Base-by-base conservation (phyloP, 2,113 vertebrate species). In the Ciconia maguari region DNA sequence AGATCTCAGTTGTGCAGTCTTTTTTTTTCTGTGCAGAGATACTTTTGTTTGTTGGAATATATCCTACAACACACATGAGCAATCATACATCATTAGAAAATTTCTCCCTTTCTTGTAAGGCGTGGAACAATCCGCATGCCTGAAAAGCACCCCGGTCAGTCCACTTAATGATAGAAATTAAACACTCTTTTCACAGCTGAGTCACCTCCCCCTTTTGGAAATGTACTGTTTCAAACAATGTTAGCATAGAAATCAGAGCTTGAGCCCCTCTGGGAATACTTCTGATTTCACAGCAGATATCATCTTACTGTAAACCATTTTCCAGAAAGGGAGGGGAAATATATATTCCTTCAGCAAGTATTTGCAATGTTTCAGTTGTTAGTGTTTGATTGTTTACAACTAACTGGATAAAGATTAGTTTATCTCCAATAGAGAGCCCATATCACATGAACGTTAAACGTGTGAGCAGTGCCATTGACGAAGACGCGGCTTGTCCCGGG, bases 401-500 rank as follows among this genome's bases (percentile, higher is more conserved):
- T 84, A 77, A 65, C 44, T 2, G 6, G 44, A 20, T 74, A 74
- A 74, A 75, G 22, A 61, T 38, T n/a, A 34, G 60, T 69, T 89
- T 64, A 41, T 77, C 68, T 90, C 29, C 41, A 52, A 1, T 3
- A 51, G 48, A 76, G 48, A 49, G 30, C 18, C 49, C 1, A 0
- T 38, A 36, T 68, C 64, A 19, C 8, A 18, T 21, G 22, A 61
- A 25, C 30, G 21, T 36, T 80, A 54, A 69, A 42, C 0, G 2
- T 48, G 30, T 77, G 72, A 64, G 52, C 48, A 57, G 2, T 66
- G 24, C 51, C 30, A 19, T 62, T 60, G 65, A 38, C 38, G 42
- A 29, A 65, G 36, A 30, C 2, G 1, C 0, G 0, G 38, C 17
- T 13, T 64, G 55, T 69, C 65, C n/a, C n/a, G 1, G 1, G n/a